Percentiles rank a stretch among this genome's conserved stretches.
Evolutionary conservation across 2,113 vertebrate species (phyloP).

Genomic region (Eurypyga helias): DNA sequence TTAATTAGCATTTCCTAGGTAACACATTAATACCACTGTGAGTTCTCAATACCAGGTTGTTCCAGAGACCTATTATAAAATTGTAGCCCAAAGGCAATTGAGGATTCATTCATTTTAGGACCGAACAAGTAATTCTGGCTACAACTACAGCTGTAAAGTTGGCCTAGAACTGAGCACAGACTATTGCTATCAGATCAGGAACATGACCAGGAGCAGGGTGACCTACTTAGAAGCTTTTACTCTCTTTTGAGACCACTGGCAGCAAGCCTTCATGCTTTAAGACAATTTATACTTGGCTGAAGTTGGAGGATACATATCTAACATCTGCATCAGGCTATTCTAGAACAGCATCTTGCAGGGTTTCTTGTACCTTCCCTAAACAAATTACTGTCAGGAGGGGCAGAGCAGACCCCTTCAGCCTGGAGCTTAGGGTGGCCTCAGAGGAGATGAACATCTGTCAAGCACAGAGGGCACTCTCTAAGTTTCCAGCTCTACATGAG

Average conservation of each 20-base stretch:
- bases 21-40: background rate
- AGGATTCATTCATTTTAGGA: background rate
- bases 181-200: background rate
- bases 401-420: background rate
- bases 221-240: background rate
- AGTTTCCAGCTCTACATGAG: background rate
- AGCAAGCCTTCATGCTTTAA: background rate
- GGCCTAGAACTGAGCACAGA: background rate
- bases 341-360: background rate
- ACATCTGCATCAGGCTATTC: background rate
- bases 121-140: background rate
- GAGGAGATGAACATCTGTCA: background rate
- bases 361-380: background rate
- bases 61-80: slow-evolving; percentile 2
- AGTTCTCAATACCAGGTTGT: background rate
- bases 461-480: background rate
- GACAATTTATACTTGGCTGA: background rate
- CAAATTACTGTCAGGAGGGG: background rate
- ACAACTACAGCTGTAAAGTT: background rate
- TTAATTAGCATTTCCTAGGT: slow-evolving; percentile 50
- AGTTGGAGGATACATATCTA: background rate
- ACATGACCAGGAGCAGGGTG: background rate
- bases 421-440: background rate
- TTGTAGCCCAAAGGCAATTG: background rate
- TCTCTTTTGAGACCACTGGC: background rate